These are phyloP conservation scores for Drosophila mimetica DNA, from an alignment of 2,888 invertebrate genomes.

Conservation along the genomic window DNA sequence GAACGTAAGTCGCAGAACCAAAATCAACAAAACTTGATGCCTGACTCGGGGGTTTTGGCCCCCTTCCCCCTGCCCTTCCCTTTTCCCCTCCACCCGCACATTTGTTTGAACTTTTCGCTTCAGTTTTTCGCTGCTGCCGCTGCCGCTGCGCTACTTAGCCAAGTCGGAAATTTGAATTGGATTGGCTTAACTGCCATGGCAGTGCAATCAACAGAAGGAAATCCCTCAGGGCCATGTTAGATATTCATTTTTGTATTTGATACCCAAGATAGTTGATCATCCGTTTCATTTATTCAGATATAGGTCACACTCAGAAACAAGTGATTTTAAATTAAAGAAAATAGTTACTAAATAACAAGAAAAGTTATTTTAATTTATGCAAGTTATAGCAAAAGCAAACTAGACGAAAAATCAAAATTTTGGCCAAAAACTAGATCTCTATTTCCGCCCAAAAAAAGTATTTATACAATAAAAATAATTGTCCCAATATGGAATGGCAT, in stretches of 20 bases:
- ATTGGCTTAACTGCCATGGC: conserved; percentile 36
- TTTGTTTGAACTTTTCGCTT: conserved; percentile 67
- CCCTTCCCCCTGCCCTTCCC: not conserved
- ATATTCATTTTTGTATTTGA: conserved; percentile 47
- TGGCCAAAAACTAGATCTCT: no score
- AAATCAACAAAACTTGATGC: conserved; percentile 69
- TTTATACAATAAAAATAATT: no score
- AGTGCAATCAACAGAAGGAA: conserved; percentile 22
- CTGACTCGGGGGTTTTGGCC: conserved; percentile 15
- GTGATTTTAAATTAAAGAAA: not conserved
- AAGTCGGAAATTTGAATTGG: conserved; percentile 70
- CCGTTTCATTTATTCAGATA: not conserved
- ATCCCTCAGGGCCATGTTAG: conserved; percentile 39
- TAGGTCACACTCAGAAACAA: conserved; percentile 5
- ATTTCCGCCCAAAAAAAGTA: no score
- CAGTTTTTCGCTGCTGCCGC: conserved; percentile 35
- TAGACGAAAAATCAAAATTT: no score
- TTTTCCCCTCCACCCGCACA: conserved; percentile 37
- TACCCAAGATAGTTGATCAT: conserved; percentile 30
- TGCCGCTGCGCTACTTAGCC: conserved; percentile 56
- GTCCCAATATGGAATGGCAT: no score
- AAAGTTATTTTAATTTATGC: no score
- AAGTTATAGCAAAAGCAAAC: no score
- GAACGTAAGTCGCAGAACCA: conserved; percentile 38
- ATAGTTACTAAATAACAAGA: no score